These are phyloP conservation scores for Perca flavescens DNA, from an alignment of 2,113 vertebrate species.

Conservation along the genomic window DNA sequence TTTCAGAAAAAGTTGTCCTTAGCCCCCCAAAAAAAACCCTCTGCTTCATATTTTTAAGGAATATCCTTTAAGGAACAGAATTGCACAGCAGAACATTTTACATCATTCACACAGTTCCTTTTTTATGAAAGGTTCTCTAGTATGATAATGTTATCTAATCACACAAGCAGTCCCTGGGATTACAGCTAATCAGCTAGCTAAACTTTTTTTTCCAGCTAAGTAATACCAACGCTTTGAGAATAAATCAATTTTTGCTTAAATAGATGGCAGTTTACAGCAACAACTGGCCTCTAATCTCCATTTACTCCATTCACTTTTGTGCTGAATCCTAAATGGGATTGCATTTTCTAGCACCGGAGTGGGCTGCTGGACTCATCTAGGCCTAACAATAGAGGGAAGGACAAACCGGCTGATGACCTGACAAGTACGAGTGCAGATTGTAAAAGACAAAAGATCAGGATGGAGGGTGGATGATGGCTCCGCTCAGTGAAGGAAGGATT, in stretches of 20 bases:
- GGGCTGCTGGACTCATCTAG: conserved; percentile 60
- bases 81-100: not conserved
- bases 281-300: conserved; percentile 52
- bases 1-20: conserved; percentile 2
- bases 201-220: not conserved
- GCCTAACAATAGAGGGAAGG: conserved; percentile 68
- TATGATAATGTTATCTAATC: conserved; percentile 13
- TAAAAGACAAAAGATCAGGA: conserved; percentile 57
- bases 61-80: too few relatives aligned
- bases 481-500: conserved; percentile 39
- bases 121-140: not conserved
- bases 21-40: not conserved
- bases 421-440: conserved; percentile 55
- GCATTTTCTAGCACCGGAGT: conserved; percentile 52
- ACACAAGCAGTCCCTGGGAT: not conserved
- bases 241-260: conserved; percentile 15
- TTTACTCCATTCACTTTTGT: conserved; percentile 50
- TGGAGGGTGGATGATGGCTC: conserved; percentile 47
- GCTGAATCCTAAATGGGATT: conserved; percentile 71
- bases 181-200: conserved; percentile 9
- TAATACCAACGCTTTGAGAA: conserved; percentile 13
- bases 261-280: conserved; percentile 27
- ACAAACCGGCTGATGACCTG: conserved; percentile 63
- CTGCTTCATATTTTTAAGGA: not conserved
- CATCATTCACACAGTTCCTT: not conserved